Base-by-base conservation (phyloP, 2,888 invertebrate genomes). In the Oxystoma pomonae region DNA sequence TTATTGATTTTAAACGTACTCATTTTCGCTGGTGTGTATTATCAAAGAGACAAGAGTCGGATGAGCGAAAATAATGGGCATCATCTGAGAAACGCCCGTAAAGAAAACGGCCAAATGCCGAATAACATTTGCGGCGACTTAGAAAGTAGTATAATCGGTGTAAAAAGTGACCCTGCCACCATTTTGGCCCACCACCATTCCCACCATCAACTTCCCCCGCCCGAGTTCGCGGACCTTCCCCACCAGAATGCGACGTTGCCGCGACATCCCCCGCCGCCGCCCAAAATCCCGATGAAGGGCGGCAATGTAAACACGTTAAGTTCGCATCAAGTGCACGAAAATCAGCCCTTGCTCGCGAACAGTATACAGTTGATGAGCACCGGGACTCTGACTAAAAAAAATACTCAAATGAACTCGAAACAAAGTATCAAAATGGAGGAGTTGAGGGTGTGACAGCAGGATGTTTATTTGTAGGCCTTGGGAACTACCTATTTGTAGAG, bases 11-110 rank as follows among this genome's bases (percentile, higher is more conserved):
- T 97, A 1, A 97, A 97, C 77, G 92, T 96, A 56, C 82, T 96
- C 21, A 94, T 97, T 75, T 96, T 96, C 76, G 96, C 96, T 60
- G 96, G 94, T 1, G 94, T 96, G 0, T 96, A 96, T 78, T 96
- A 96, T 76, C 96, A 96, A 76, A 84, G 93, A 60, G 93, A 93
- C 76, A 93, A 93, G 78, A 90, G 90, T 67, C 84, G 90, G 69
- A 86, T 90, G 84, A 84, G 75, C 79, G 81, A 80, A 68, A 79
- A 76, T 66, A 84, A 84, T 12, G 84, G 84, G 72, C 84, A 83
- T 72, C 84, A 65, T 19, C 82, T 81, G 19, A 84, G 83, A 63
- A 87, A 92, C 76, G 88, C 91, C 73, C 84, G 91, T 50, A 90
- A 88, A 67, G 92, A 92, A 75, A 92, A 92, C 72, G 92, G 92